Evolutionary conservation across 2,888 invertebrate genomes (phyloP).

Genomic region (Leistus spinibarbis): DNA sequence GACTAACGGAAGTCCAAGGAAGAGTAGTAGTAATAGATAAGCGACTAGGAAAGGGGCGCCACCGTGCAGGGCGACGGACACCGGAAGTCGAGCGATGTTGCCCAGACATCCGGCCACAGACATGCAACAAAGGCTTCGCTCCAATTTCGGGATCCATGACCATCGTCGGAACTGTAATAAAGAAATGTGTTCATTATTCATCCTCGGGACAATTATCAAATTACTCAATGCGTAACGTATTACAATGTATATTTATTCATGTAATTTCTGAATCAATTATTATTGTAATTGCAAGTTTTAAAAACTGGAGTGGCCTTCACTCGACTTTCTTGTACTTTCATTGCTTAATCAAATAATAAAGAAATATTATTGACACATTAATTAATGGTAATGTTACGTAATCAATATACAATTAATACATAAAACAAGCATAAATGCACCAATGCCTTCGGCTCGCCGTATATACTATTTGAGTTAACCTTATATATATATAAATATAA

Average conservation of each 20-base stretch:
- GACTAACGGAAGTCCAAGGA: constrained; percentile 64
- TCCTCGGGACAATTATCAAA: neutral
- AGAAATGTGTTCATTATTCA: neutral
- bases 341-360: too few relatives aligned
- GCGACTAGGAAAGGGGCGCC: constrained; percentile 63
- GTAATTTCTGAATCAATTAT: too few relatives aligned
- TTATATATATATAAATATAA: too few relatives aligned
- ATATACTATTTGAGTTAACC: too few relatives aligned
- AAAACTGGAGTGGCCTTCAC: too few relatives aligned
- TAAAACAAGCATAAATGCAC: too few relatives aligned
- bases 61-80: constrained; percentile 64
- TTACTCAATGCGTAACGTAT: neutral
- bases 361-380: too few relatives aligned
- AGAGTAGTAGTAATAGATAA: constrained; percentile 58
- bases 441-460: too few relatives aligned
- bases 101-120: constrained; percentile 64
- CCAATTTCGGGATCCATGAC: constrained; percentile 55
- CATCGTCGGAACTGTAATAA: constrained; percentile 18
- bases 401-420: too few relatives aligned
- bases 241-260: neutral
- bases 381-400: too few relatives aligned
- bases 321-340: too few relatives aligned
- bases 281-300: too few relatives aligned
- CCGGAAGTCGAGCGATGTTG: constrained; percentile 65
- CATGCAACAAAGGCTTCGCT: constrained; percentile 60